Evolutionary conservation across 2,888 invertebrate species (phyloP).

Genomic region (Liodrosophila aerea): DNA sequence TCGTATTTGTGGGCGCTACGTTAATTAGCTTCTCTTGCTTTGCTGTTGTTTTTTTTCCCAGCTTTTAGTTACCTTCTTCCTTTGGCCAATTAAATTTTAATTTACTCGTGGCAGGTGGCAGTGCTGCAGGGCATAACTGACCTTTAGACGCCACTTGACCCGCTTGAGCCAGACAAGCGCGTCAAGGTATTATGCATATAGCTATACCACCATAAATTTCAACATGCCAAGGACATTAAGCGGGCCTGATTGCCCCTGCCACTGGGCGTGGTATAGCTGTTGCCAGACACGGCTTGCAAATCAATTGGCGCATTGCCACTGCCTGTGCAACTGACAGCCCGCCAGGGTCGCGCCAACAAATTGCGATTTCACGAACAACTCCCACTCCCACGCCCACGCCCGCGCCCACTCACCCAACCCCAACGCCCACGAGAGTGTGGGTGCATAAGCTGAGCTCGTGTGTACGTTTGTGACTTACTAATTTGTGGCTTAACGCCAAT

Average conservation of each 20-base stretch:
- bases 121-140: constrained; percentile 42
- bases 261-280: constrained; percentile 16
- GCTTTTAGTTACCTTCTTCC: constrained; percentile 10
- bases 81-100: constrained; percentile 54
- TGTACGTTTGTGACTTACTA: constrained; percentile 9
- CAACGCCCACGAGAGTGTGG: neutral
- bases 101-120: constrained; percentile 45
- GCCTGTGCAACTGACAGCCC: constrained; percentile 56
- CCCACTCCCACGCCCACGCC: neutral
- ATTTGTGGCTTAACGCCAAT: constrained; percentile 11
- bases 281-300: constrained; percentile 57
- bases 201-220: constrained; percentile 57
- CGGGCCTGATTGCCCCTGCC: constrained; percentile 14
- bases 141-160: constrained; percentile 65
- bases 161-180: constrained; percentile 48
- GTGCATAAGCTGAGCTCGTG: too few relatives aligned
- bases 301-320: constrained; percentile 70
- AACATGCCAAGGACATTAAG: constrained; percentile 57
- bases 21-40: constrained; percentile 65
- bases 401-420: too few relatives aligned
- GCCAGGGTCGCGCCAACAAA: constrained; percentile 46
- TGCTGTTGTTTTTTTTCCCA: constrained; percentile 15
- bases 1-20: constrained; percentile 40
- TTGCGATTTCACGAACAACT: constrained; percentile 49
- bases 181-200: constrained; percentile 55